Conservation (phyloP, 1,140 invertebrate genomes). For the Monochamus saltuarius region DNA sequence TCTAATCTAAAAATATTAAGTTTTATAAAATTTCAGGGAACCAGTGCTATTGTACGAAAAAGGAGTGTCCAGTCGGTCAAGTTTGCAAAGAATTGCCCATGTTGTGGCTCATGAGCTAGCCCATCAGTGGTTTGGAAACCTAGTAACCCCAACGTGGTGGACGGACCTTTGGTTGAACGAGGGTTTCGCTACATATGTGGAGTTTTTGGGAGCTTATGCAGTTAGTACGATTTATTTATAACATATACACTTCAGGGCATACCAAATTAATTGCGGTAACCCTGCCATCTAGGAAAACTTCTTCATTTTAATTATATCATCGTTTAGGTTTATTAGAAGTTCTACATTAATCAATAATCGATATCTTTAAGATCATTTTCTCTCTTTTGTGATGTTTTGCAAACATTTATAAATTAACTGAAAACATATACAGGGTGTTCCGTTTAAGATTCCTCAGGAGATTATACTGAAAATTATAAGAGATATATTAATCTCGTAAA, state of each 20-base stretch:
- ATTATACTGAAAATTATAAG: no score
- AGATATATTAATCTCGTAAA: no score
- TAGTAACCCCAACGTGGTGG: conserved; percentile 93
- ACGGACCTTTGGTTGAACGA: conserved; percentile 91
- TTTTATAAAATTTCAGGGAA: conserved; percentile 59
- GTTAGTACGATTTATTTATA: conserved; percentile 53
- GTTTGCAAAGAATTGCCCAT: conserved; percentile 67
- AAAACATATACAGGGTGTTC: no score
- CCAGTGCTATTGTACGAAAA: conserved; percentile 72
- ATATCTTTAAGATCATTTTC: no score
- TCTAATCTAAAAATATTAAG: background rate
- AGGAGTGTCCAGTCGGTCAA: conserved; percentile 70
- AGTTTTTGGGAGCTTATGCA: conserved; percentile 74
- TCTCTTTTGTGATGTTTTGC: no score
- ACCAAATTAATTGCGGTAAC: no score
- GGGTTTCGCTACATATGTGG: conserved; percentile 86
- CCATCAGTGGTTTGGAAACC: conserved; percentile 90
- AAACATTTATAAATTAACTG: no score
- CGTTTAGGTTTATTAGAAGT: no score
- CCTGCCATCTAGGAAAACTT: no score
- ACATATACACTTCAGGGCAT: background rate
- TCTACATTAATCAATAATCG: no score
- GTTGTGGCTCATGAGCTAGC: conserved; percentile 89
- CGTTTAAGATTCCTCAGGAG: no score
- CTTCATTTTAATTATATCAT: no score